Evolutionary conservation across 2,797 vertebrate species (phyloP), one percentile per base, ranked within the genome.

Genomic region (Antrozous pallidus): DNA sequence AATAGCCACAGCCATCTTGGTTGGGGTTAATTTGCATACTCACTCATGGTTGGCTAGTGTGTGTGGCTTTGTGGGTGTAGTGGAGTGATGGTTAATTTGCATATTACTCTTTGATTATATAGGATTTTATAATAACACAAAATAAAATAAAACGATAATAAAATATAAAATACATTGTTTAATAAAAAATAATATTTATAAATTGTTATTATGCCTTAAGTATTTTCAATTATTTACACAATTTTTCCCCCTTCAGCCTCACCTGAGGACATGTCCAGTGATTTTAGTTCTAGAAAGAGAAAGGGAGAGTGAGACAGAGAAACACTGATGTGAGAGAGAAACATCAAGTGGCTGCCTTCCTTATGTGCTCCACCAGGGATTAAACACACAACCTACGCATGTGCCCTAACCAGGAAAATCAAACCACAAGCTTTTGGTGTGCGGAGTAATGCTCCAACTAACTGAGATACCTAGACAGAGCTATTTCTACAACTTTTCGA

Each of bases 161-260:
- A 17, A 81, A 47, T 63, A 65, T 80, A 42, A 61, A 73, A 58
- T 88, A 49, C 54, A 54, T n/a, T 83, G 0, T 75, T 88, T 54
- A 95, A 88, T 71, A 84, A 47, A 16, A 91, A 75, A 87, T 10
- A 56, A 56, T 81, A 82, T 54, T 83, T 61, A 67, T 79, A 75
- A 70, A 75, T 54, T 88, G 6, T n/a, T 24, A 33, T 28, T 24
- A 33, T 87, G 28, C 67, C 49, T 79, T 88, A 84, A 61, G 42
- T 63, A 58, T 70, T 20, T 65, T 74, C 58, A 49, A 80, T 93
- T 91, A 65, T 36, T 89, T 65, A 16, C 61, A 65, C n/a, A 65
- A 65, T 65, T 65, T 33, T 33, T 17, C 16, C 61, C 14, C 61
- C 31, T 65, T n/a, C 61, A 65, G 17, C 58, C 28, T 61, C 58